These are phyloP conservation scores for Urocyon cinereoargenteus DNA, from an alignment of 2,797 vertebrate species.

Conservation along the genomic window DNA sequence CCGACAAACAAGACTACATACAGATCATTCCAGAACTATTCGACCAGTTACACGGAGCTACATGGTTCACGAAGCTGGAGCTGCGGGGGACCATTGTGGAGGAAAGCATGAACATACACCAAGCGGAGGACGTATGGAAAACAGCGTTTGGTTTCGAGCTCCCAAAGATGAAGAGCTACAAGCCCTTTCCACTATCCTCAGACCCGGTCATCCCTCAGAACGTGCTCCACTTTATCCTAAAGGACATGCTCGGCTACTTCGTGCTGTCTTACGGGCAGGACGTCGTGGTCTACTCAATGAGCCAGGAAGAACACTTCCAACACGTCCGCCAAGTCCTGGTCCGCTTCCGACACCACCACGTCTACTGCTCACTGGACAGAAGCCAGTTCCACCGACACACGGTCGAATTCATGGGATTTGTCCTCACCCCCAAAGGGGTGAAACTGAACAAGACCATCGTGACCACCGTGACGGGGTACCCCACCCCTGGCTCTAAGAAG, in stretches of 20 bases:
- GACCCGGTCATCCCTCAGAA: slow-evolving; percentile 51
- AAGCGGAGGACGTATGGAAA: slow-evolving; percentile 54
- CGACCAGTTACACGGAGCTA: slow-evolving; percentile 75
- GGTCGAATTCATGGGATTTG: slow-evolving; percentile 67
- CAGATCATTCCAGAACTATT: slow-evolving; percentile 79
- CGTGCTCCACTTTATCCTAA: slow-evolving; percentile 52
- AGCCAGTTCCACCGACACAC: slow-evolving; percentile 75
- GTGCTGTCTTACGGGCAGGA: slow-evolving; percentile 65
- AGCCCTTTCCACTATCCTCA: neutral
- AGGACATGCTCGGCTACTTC: slow-evolving; percentile 65
- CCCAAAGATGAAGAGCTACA: neutral
- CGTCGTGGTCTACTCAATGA: slow-evolving; percentile 75
- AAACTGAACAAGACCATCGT: slow-evolving; percentile 51
- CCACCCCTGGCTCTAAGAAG: neutral
- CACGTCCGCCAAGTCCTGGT: slow-evolving; percentile 74
- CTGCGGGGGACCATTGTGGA: slow-evolving; percentile 47
- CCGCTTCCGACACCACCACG: slow-evolving; percentile 44
- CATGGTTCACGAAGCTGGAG: slow-evolving; percentile 80
- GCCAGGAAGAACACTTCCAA: slow-evolving; percentile 60
- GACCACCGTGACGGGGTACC: neutral
- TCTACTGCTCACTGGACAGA: slow-evolving; percentile 76
- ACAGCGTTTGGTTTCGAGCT: slow-evolving; percentile 14
- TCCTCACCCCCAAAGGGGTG: slow-evolving; percentile 73
- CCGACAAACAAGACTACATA: slow-evolving; percentile 60
- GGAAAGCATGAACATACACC: neutral